Percentiles rank a stretch among this genome's conserved stretches.
These are phyloP conservation scores for Mionectes olivaceus DNA, from an alignment of 2,797 vertebrate genomes.

Conservation along the genomic window DNA sequence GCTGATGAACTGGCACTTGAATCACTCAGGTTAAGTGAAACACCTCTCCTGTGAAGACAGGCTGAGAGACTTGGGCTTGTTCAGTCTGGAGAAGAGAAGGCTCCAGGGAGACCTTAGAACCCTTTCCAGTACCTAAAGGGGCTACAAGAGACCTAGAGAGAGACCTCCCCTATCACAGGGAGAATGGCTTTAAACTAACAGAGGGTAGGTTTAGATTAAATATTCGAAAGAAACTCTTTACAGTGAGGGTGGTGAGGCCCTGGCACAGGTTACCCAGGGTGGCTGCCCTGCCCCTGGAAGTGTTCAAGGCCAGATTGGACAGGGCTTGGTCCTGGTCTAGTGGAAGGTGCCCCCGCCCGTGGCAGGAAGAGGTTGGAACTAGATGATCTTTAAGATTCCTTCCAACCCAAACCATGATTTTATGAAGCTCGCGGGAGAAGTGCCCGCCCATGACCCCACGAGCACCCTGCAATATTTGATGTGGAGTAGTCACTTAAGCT, in stretches of 20 bases:
- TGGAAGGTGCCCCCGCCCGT: background rate
- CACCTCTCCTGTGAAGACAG: background rate
- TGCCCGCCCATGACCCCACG: fast-evolving
- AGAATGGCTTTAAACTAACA: background rate
- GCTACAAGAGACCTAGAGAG: background rate
- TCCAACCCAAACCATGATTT: background rate
- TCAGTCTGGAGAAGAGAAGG: background rate
- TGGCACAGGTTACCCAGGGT: background rate
- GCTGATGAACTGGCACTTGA: background rate
- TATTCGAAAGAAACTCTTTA: background rate
- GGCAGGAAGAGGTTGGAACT: background rate
- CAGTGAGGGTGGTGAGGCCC: background rate
- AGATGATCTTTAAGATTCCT: background rate
- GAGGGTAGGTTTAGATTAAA: background rate
- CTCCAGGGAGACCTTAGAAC: background rate
- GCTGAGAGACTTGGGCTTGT: background rate
- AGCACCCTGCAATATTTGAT: background rate
- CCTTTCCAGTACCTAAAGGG: background rate
- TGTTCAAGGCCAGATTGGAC: background rate
- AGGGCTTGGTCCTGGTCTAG: background rate
- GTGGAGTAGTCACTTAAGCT: background rate
- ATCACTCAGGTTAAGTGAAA: background rate
- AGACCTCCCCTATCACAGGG: background rate
- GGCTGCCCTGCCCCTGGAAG: background rate
- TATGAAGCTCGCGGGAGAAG: background rate